phyloP scores from a whole-genome alignment of 2,888 invertebrate species.

The Drosophila paucipuncta region DNA sequence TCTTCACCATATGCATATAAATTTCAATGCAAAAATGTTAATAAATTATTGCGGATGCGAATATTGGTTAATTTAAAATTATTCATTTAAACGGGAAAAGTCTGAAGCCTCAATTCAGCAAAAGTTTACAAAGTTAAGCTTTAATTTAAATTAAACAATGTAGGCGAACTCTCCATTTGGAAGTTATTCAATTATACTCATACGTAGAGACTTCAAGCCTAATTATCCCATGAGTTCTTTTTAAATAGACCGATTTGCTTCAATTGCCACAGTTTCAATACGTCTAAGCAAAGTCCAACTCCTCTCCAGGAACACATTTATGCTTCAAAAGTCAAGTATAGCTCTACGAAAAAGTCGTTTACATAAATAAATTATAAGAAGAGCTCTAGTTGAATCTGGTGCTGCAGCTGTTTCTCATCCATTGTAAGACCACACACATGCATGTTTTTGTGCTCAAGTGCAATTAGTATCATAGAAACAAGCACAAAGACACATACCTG shows the following conservation, averaged over 20 bases:
- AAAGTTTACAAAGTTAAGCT: background rate
- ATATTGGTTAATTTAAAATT: background rate
- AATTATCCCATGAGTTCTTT: background rate
- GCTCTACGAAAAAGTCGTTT: background rate
- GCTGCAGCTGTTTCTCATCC: background rate
- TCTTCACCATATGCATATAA: constrained; percentile 14
- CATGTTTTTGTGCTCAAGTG: constrained; percentile 27
- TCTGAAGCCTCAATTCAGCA: background rate
- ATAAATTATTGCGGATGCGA: constrained; percentile 12
- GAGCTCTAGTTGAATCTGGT: background rate
- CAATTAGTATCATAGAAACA: constrained; percentile 20
- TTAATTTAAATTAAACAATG: background rate
- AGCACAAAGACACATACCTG: constrained; percentile 2
- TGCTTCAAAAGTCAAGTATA: too few relatives aligned
- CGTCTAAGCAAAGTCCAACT: background rate
- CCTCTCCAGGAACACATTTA: background rate
- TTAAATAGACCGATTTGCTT: background rate
- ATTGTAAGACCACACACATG: background rate
- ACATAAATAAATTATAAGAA: background rate
- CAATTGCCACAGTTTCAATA: background rate
- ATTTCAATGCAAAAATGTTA: constrained; percentile 8
- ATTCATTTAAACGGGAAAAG: background rate
- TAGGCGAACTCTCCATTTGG: background rate
- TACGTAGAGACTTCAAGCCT: background rate
- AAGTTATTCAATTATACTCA: background rate